These are phyloP conservation scores for Centropyge bicolor DNA, from an alignment of 2,797 vertebrate genomes.

Conservation along the genomic window DNA sequence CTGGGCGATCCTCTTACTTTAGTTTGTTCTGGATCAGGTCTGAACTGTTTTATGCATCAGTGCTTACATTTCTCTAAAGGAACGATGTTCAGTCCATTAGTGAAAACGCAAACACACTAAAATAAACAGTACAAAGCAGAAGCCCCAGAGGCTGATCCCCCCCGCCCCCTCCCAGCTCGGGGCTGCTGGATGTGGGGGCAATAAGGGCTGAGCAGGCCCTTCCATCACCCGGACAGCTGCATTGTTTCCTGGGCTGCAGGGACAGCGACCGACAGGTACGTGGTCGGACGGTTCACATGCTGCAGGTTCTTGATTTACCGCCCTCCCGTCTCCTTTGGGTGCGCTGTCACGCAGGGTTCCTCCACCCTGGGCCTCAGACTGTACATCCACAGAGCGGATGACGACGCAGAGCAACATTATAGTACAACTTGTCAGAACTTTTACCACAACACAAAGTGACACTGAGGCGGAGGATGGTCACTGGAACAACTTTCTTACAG, in stretches of 20 bases:
- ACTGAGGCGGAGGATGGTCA: neutral
- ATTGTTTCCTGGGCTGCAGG: conserved; percentile 73
- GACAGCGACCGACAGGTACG: conserved; percentile 66
- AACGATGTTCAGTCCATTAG: neutral
- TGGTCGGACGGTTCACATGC: conserved; percentile 44
- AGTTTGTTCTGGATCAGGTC: neutral
- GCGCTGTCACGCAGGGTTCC: conserved; percentile 40
- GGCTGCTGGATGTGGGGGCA: conserved; percentile 46
- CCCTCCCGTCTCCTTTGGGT: conserved; percentile 47
- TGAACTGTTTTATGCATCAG: neutral
- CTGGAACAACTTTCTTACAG: neutral
- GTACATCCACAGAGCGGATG: conserved; percentile 17
- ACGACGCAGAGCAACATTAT: neutral
- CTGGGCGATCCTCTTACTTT: neutral
- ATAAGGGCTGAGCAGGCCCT: conserved; percentile 58
- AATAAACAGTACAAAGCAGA: conserved; percentile 21
- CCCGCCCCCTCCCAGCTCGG: conserved; percentile 2
- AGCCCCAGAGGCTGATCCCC: conserved; percentile 11
- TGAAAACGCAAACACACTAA: conserved; percentile 7
- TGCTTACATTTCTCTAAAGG: neutral
- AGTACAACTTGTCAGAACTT: conserved; percentile 14
- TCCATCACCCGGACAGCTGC: conserved; percentile 79
- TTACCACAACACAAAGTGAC: neutral
- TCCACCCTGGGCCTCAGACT: conserved; percentile 28
- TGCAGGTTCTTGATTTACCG: conserved; percentile 68